phyloP scores from a whole-genome alignment of 1,140 invertebrate genomes.

The Procambarus clarkii region DNA sequence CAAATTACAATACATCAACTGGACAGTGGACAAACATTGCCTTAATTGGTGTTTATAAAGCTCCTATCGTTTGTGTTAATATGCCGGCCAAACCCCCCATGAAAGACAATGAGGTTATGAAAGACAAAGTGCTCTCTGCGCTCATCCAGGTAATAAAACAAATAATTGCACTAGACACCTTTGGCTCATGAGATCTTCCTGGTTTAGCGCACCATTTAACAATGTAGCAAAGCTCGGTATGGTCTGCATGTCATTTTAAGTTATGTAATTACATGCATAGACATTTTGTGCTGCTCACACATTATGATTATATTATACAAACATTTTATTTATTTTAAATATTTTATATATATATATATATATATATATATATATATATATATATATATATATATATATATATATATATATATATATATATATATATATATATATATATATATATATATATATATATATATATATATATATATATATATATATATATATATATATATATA shows the following conservation, averaged over 20 bases:
- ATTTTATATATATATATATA: neutral
- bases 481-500: too few relatives aligned
- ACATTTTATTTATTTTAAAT: too few relatives aligned
- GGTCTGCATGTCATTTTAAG: constrained; percentile 3
- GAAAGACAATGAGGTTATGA: constrained; percentile 70
- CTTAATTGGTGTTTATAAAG: constrained; percentile 32
- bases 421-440: neutral
- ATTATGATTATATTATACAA: too few relatives aligned
- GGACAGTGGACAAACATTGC: neutral
- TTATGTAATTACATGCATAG: constrained; percentile 47
- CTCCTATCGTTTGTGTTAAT: constrained; percentile 62
- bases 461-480: too few relatives aligned
- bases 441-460: neutral
- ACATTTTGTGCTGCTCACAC: constrained; percentile 40
- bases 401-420: too few relatives aligned
- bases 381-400: neutral
- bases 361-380: neutral
- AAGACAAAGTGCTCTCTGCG: constrained; percentile 66
- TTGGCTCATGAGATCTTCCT: constrained; percentile 48
- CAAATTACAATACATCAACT: neutral
- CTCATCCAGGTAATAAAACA: constrained; percentile 43
- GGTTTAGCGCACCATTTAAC: constrained; percentile 24
- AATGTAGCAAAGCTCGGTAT: constrained; percentile 21
- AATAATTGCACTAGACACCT: constrained; percentile 18
- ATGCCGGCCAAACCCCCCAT: constrained; percentile 67